A percentile compares a stretch with the other conserved stretches of the same genome.
Conservation (phyloP, 2,113 vertebrate genomes). For the Rhombomys opimus region DNA sequence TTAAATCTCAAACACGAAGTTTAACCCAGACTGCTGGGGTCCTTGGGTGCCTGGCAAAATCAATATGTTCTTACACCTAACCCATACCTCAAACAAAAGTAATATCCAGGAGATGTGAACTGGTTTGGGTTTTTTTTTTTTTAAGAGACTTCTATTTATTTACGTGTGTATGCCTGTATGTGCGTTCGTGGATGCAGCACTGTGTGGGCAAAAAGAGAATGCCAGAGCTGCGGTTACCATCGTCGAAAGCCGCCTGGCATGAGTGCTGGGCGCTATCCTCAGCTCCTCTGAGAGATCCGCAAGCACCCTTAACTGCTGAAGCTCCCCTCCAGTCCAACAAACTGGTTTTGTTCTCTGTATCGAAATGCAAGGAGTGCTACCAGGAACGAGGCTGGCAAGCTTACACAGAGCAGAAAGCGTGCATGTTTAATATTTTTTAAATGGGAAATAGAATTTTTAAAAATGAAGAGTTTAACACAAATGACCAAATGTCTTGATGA, state of each 20-base stretch:
- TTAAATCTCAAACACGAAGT: background rate
- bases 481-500: background rate
- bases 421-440: slow-evolving; percentile 29
- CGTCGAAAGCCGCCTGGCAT: background rate
- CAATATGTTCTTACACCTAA: background rate
- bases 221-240: background rate
- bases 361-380: background rate
- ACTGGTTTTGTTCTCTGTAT: background rate
- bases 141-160: background rate
- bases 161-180: background rate
- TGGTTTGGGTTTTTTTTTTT: background rate
- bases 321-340: background rate
- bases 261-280: background rate
- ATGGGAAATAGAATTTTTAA: background rate
- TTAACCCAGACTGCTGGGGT: background rate
- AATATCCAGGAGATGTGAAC: background rate
- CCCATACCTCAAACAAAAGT: background rate
- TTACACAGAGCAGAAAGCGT: slow-evolving; percentile 1
- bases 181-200: background rate
- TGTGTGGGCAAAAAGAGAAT: background rate
- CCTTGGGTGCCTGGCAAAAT: background rate
- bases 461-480: background rate
- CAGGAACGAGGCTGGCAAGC: background rate
- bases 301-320: background rate
- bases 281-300: background rate